phyloP scores from a whole-genome alignment of 1,140 invertebrate species.

The Mya arenaria region DNA sequence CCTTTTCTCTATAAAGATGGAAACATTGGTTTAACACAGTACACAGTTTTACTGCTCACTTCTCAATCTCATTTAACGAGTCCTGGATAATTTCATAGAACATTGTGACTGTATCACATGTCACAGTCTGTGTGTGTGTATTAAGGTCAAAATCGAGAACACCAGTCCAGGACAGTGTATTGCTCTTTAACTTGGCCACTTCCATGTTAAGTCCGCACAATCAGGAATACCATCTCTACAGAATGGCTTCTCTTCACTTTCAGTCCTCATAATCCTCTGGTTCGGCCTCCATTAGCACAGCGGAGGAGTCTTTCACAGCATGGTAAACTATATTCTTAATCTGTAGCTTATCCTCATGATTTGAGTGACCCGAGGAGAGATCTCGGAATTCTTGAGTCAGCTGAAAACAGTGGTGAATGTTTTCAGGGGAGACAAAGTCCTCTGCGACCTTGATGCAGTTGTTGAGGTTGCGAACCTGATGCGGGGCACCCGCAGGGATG shows the following conservation, averaged over 20 bases:
- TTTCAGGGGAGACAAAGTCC: conserved; percentile 99
- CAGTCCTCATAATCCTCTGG: conserved; percentile 65
- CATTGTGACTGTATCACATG: not conserved
- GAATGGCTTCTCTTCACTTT: not conserved
- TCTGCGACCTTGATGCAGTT: conserved; percentile 99
- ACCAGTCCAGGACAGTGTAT: not conserved
- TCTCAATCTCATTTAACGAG: not conserved
- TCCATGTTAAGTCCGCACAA: not conserved
- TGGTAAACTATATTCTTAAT: conserved; percentile 99
- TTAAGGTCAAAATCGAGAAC: not conserved
- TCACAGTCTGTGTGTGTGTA: conserved; percentile 3
- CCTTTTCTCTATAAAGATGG: no score
- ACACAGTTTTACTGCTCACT: no score
- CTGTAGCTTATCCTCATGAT: conserved; percentile 99
- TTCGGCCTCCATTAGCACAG: conserved; percentile 83
- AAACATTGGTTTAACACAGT: no score
- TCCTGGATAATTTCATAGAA: not conserved
- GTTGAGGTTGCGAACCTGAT: conserved; percentile 98
- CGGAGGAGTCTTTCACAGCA: conserved; percentile 95
- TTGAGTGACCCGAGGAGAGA: conserved; percentile 97
- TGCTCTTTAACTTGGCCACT: not conserved
- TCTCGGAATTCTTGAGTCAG: conserved; percentile 97
- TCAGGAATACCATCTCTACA: not conserved
- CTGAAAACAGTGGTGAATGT: conserved; percentile 97
- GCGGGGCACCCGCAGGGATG: conserved; percentile 98